Percentiles rank a stretch among this genome's conserved stretches.
Evolutionary conservation across 2,888 invertebrate species (phyloP).

Genomic region (Hirtodrosophila duncani): DNA sequence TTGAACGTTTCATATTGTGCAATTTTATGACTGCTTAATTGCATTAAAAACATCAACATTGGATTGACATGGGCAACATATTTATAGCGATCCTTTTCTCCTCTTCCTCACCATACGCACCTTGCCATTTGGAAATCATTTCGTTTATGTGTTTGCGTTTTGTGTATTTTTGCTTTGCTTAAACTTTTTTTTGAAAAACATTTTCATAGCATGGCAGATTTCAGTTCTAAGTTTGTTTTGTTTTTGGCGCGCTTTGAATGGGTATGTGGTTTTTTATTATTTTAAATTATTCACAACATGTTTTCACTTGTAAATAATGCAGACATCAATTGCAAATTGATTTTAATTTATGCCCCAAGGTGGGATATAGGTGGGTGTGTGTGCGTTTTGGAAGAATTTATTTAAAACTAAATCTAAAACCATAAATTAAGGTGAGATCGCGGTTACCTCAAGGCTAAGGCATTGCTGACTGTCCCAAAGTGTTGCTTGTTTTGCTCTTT

Average conservation of each 20-base stretch:
- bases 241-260: slow-evolving; percentile 36
- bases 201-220: slow-evolving; percentile 1
- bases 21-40: slow-evolving; percentile 26
- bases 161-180: slow-evolving; percentile 9
- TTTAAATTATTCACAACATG: slow-evolving; percentile 27
- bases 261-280: slow-evolving; percentile 53
- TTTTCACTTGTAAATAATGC: slow-evolving; percentile 46
- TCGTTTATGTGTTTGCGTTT: slow-evolving; percentile 33
- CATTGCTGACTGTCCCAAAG: no score
- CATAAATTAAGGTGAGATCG: no score
- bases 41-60: slow-evolving; percentile 28
- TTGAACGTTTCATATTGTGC: neutral
- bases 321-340: slow-evolving; percentile 54
- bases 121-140: slow-evolving; percentile 15
- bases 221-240: slow-evolving; percentile 25
- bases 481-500: slow-evolving; percentile 16
- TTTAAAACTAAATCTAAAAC: no score
- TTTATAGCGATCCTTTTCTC: slow-evolving; percentile 7
- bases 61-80: slow-evolving; percentile 12
- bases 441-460: slow-evolving; percentile 26
- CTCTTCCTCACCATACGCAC: slow-evolving; percentile 16
- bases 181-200: slow-evolving; percentile 22
- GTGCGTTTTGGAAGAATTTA: no score
- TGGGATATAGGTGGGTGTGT: no score
- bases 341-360: slow-evolving; percentile 51